Conservation (phyloP, 2,113 vertebrate species). For the Nibea albiflora region DNA sequence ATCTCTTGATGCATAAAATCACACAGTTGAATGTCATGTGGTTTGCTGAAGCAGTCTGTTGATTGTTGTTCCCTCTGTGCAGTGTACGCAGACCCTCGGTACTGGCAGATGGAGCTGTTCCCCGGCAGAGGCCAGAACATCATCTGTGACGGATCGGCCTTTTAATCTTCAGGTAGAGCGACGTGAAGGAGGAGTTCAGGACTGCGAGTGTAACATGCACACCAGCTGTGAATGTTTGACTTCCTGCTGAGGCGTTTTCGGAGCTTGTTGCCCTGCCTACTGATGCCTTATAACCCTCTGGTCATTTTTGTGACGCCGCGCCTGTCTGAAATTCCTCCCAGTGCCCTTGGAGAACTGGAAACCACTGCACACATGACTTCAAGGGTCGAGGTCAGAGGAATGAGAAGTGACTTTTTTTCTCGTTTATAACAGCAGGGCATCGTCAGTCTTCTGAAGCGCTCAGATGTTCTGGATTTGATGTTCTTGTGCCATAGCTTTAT, state of each 20-base stretch:
- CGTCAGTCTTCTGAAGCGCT: neutral
- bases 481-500: constrained; percentile 56
- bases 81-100: constrained; percentile 84
- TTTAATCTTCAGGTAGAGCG: constrained; percentile 48
- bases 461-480: constrained; percentile 29
- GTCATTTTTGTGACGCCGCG: neutral
- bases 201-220: neutral
- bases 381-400: constrained; percentile 5
- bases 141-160: constrained; percentile 80
- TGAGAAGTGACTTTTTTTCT: constrained; percentile 21
- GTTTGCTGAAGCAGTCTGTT: neutral
- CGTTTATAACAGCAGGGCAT: neutral
- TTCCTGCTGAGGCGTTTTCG: constrained; percentile 3
- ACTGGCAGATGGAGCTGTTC: constrained; percentile 85
- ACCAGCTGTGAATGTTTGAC: constrained; percentile 34
- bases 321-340: neutral
- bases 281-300: constrained; percentile 52
- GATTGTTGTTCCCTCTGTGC: constrained; percentile 10
- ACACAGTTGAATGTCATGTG: neutral
- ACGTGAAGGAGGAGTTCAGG: constrained; percentile 7
- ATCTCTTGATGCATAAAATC: neutral
- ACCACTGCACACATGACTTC: constrained; percentile 18
- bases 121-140: constrained; percentile 82
- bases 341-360: constrained; percentile 26
- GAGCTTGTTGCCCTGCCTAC: constrained; percentile 43